Evolutionary conservation across 2,797 vertebrate species (phyloP), one percentile per base, ranked within the genome.

Genomic region (Crenuchus spilurus): DNA sequence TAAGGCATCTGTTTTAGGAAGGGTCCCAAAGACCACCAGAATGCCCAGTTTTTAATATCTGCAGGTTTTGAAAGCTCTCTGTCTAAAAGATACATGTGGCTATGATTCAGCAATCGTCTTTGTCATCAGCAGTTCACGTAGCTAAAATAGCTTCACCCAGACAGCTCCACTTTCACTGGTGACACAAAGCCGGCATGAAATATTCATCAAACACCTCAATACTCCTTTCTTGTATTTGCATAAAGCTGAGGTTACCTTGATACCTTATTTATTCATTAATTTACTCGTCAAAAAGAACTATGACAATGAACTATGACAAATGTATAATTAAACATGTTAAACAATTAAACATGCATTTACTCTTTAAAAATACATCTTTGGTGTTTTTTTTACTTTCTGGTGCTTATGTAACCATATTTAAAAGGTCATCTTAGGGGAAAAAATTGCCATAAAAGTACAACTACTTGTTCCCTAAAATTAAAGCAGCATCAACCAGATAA

Each of bases 151-250:
- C 20, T 71, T 67, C 41, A 77, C 16, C 49, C 54, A 51, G 70
- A 73, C 41, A 75, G 61, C 44, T 60, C 41, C 62, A 52, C 51
- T 42, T 37, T 66, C 63, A 48, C 52, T 78, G 75, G 70, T 70
- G 70, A 77, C 72, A 71, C 61, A 77, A 69, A 69, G 20, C 55
- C 48, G 16, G 42, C 54, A 44, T 77, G 28, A 75, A 76, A 70
- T 75, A 75, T 75, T 52, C 51, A 73, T 80, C 35, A 68, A 54
- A 72, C 66, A 35, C 33, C 61, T 78, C 74, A 57, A 10, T n/a
- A 68, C 76, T 68, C 60, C 41, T 3, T 58, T 42, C 33, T 24
- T 18, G n/a, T 70, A 76, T 66, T 54, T 66, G 60, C 57, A 70
- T 72, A 44, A 58, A 48, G 64, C 54, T 37, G 37, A 69, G 46